Conservation (phyloP, 2,113 vertebrate genomes). For the Colossoma macropomum region DNA sequence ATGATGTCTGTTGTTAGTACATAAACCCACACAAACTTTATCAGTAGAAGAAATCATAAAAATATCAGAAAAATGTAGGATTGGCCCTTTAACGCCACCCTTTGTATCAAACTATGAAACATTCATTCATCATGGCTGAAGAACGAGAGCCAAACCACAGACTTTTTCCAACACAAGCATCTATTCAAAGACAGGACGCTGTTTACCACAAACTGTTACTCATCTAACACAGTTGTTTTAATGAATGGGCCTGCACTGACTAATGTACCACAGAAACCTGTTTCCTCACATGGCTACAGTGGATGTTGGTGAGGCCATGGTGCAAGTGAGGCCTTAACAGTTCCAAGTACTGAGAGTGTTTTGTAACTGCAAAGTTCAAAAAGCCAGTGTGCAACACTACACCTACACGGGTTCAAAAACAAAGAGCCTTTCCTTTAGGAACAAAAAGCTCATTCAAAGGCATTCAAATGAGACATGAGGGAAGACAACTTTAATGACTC, state of each 20-base stretch:
- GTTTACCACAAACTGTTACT: conserved; percentile 17
- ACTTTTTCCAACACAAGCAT: background rate
- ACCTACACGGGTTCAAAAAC: background rate
- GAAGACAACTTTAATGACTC: conserved; percentile 31
- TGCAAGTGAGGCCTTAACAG: background rate
- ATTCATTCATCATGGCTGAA: background rate
- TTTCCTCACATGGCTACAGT: background rate
- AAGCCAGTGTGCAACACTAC: background rate
- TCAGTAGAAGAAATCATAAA: no score
- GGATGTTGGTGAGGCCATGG: background rate
- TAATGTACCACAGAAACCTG: conserved; percentile 1
- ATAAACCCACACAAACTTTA: no score
- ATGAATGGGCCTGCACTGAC: conserved; percentile 1
- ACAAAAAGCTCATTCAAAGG: background rate
- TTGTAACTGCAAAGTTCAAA: background rate
- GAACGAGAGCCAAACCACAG: background rate
- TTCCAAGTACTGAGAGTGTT: background rate
- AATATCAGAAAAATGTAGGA: no score
- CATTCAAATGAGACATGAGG: conserved; percentile 13
- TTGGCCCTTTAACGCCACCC: no score
- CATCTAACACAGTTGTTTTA: background rate
- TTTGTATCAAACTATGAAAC: background rate
- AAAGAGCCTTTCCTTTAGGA: background rate
- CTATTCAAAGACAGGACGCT: background rate
- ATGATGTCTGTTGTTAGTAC: no score